Evolutionary conservation across 1,140 invertebrate species (phyloP).

Genomic region (Cryptotermes secundus): DNA sequence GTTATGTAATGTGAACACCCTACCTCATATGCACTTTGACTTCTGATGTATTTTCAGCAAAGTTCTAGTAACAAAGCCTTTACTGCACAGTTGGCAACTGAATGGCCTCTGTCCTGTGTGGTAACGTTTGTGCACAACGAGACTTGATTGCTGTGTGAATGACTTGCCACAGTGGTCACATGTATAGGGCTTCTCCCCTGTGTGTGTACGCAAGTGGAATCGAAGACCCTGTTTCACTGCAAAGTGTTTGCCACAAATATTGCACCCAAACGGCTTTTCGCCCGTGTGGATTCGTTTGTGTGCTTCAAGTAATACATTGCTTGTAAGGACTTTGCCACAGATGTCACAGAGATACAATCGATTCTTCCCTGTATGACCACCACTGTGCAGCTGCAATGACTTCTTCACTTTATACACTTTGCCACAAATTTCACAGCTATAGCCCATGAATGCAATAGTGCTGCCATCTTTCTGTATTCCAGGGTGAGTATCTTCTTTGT

Average conservation of each 20-base stretch:
- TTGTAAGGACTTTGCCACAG: slow-evolving; percentile 62
- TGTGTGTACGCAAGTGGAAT: slow-evolving; percentile 68
- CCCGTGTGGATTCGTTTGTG: slow-evolving; percentile 42
- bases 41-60: slow-evolving; percentile 35
- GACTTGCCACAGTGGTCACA: slow-evolving; percentile 60
- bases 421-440: slow-evolving; percentile 36
- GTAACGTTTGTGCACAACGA: slow-evolving; percentile 48
- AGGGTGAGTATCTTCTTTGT: slow-evolving; percentile 41
- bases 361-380: background rate
- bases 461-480: slow-evolving; percentile 27
- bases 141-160: slow-evolving; percentile 53
- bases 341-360: slow-evolving; percentile 39
- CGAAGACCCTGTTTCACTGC: slow-evolving; percentile 48
- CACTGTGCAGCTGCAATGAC: slow-evolving; percentile 40
- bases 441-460: background rate
- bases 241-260: slow-evolving; percentile 49
- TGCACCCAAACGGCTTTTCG: slow-evolving; percentile 52
- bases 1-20: too few species aligned
- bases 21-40: background rate
- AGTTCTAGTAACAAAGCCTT: slow-evolving; percentile 35
- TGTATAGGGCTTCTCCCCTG: slow-evolving; percentile 70
- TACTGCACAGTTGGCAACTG: slow-evolving; percentile 40
- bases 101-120: slow-evolving; percentile 51
- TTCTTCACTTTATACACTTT: slow-evolving; percentile 48
- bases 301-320: slow-evolving; percentile 55